These are phyloP conservation scores for Hirtodrosophila trivittata DNA, from an alignment of 2,888 invertebrate species.

Conservation along the genomic window DNA sequence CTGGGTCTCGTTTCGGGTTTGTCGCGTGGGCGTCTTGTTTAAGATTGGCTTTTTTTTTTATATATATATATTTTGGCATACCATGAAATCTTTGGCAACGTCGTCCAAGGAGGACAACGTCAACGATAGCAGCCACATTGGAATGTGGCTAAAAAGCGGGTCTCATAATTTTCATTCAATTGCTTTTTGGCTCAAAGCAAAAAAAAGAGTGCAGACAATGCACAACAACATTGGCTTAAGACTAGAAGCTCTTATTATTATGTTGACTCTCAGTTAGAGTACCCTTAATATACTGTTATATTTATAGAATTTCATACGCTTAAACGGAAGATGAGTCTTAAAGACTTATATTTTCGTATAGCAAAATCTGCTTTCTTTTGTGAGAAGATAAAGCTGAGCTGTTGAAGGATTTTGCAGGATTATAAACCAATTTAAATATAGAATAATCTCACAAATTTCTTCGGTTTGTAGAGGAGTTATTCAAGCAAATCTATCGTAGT, in stretches of 20 bases:
- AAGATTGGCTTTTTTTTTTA: conserved; percentile 58
- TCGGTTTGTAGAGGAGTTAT: too few species aligned
- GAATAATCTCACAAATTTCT: too few species aligned
- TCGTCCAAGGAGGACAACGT: conserved; percentile 16
- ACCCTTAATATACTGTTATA: too few species aligned
- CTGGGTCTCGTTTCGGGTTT: conserved; percentile 22
- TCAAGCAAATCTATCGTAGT: too few species aligned
- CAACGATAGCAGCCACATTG: conserved; percentile 38
- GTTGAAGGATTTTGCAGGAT: too few species aligned
- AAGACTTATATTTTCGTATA: too few species aligned
- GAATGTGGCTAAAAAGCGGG: conserved; percentile 51
- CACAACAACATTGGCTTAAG: conserved; percentile 4
- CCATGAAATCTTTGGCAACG: conserved; percentile 49
- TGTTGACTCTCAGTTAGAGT: conserved; percentile 17
- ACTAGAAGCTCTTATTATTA: conserved; percentile 32
- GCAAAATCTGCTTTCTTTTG: not conserved
- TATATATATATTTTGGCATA: conserved; percentile 38
- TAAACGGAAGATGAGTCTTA: too few species aligned
- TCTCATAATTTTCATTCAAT: conserved; percentile 63
- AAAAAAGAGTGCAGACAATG: conserved; percentile 21
- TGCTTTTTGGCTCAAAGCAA: conserved; percentile 34
- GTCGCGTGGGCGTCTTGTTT: conserved; percentile 66
- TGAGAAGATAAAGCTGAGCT: too few species aligned
- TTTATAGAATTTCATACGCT: too few species aligned
- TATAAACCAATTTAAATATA: too few species aligned